Evolutionary conservation across 2,113 vertebrate species (phyloP), one percentile per base, ranked within the genome.

Genomic region (Penelope pileata): DNA sequence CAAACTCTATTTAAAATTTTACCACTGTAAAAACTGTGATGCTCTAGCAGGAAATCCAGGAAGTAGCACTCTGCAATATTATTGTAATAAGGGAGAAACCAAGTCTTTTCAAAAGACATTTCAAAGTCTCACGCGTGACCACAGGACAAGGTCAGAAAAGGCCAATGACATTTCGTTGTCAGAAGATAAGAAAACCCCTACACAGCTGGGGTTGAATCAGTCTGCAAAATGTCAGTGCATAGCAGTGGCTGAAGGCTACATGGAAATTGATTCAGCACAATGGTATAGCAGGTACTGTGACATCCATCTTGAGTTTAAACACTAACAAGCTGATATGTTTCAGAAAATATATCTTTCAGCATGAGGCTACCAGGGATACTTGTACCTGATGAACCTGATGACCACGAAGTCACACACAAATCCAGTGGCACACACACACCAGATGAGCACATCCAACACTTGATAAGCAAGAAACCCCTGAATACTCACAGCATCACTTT

Each of bases 1-100:
- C 66, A 86, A 95, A 93, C 43, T 90, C 92, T 86, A 84, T 96
- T 93, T 94, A 88, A 95, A 96, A 91, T 83, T 75, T 95, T 84
- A 95, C 86, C 83, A 90, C 90, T 96, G 83, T 82, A 94, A 96
- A 95, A 96, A 72, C 42, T 86, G 60, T 87, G 94, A 83, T 76
- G 50, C 64, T 86, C 83, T 76, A 84, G 53, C 43, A 90, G 48
- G 90, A 95, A 96, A 96, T 94, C 81, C 92, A 95, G 93, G 88
- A 96, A 96, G 80, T 72, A 91, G 73, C 67, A 72, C 58, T 84
- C 80, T 78, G 83, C 62, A 93, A 88, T 79, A 90, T 54, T 92
- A 81, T 68, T 3, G 3, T 86, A 95, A 38, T 62, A 67, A 91
- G 62, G 53, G 42, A 95, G 54, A 94, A 94, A 66, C 76, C 83